These are phyloP conservation scores for Sebastes trivittatus DNA, from an alignment of 2,797 vertebrate genomes.

Conservation along the genomic window DNA sequence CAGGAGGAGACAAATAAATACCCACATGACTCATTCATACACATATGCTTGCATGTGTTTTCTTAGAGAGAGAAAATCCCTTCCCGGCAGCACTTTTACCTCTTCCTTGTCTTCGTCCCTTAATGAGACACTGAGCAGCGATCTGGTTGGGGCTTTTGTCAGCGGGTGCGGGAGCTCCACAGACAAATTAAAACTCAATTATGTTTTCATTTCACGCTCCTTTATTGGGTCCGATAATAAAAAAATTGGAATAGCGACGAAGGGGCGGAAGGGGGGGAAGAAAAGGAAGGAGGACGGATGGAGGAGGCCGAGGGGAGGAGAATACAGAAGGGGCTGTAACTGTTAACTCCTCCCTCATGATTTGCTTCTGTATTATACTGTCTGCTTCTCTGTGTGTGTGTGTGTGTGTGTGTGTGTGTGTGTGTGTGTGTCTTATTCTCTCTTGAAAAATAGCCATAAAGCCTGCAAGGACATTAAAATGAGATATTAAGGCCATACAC, in stretches of 20 bases:
- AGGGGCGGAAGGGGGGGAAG: background rate
- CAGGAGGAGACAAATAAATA: slow-evolving; percentile 30
- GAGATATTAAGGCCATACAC: slow-evolving; percentile 41
- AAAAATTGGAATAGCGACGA: slow-evolving; percentile 40
- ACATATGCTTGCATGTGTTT: background rate
- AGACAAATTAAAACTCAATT: slow-evolving; percentile 82
- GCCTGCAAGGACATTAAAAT: slow-evolving; percentile 39
- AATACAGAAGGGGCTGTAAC: slow-evolving; percentile 28
- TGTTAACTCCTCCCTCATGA: slow-evolving; percentile 39
- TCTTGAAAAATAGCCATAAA: slow-evolving; percentile 28
- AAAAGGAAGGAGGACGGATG: background rate
- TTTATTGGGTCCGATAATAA: slow-evolving; percentile 67
- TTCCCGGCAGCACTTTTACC: slow-evolving; percentile 36
- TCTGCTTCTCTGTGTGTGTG: background rate
- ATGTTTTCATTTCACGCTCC: slow-evolving; percentile 81
- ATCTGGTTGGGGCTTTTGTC: slow-evolving; percentile 59
- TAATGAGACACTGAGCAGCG: slow-evolving; percentile 61
- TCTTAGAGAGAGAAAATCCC: slow-evolving; percentile 25
- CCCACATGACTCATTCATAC: slow-evolving; percentile 3
- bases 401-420: background rate
- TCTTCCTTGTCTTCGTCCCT: slow-evolving; percentile 26
- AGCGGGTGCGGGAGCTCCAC: slow-evolving; percentile 53
- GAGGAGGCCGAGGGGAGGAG: slow-evolving; percentile 14
- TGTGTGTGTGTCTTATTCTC: background rate
- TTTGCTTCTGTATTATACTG: slow-evolving; percentile 6